Evolutionary conservation across 2,113 vertebrate genomes (phyloP).

Genomic region (Panthera leo): DNA sequence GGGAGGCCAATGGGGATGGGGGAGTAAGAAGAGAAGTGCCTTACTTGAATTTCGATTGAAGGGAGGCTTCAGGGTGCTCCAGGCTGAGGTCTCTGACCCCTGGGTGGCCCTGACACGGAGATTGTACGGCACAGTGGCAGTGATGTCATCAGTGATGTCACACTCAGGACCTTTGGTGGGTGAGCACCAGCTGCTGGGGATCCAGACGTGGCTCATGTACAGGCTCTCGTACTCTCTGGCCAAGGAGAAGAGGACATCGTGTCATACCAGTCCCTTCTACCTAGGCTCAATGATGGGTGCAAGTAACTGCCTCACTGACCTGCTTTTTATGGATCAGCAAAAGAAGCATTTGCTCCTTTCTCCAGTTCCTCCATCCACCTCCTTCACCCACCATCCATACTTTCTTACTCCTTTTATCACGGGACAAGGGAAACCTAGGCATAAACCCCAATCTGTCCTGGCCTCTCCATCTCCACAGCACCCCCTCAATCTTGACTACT

Average conservation of each 20-base stretch:
- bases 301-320: neutral
- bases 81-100: slow-evolving; percentile 68
- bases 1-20: accelerated
- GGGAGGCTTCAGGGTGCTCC: slow-evolving; percentile 77
- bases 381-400: neutral
- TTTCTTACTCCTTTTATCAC: neutral
- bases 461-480: neutral
- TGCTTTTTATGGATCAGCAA: neutral
- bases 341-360: neutral
- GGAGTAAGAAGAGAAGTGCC: neutral
- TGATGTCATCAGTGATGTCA: slow-evolving; percentile 83
- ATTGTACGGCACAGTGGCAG: slow-evolving; percentile 80
- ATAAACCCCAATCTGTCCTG: neutral
- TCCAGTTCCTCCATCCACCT: neutral
- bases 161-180: slow-evolving; percentile 62
- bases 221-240: slow-evolving; percentile 84
- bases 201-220: slow-evolving; percentile 80
- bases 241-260: neutral
- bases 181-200: slow-evolving; percentile 79
- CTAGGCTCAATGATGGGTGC: neutral
- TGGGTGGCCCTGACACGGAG: slow-evolving; percentile 75
- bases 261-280: neutral
- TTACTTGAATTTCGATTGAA: slow-evolving; percentile 84
- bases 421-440: neutral
- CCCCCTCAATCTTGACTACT: neutral